These are phyloP conservation scores for Cotesia chilonis DNA, from an alignment of 1,140 invertebrate species.

Conservation along the genomic window DNA sequence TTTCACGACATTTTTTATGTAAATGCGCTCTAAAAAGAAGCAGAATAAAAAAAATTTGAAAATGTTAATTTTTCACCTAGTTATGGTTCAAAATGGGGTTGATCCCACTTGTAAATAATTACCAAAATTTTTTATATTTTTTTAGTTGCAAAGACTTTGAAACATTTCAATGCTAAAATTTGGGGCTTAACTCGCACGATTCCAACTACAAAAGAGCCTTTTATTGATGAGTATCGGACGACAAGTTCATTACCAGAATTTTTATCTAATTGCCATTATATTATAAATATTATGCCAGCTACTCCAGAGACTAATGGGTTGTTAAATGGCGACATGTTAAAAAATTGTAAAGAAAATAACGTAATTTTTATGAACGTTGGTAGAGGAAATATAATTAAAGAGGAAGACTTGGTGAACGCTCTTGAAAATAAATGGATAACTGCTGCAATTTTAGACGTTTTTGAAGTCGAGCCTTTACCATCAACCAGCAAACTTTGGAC, in stretches of 20 bases:
- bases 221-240: constrained; percentile 52
- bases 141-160: constrained; percentile 61
- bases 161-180: constrained; percentile 57
- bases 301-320: constrained; percentile 66
- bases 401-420: constrained; percentile 66
- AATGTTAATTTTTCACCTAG: too few relatives aligned
- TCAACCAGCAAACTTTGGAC: constrained; percentile 66
- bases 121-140: constrained; percentile 23
- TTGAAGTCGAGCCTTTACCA: constrained; percentile 68
- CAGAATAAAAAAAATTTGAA: too few relatives aligned
- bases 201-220: constrained; percentile 46
- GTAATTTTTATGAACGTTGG: constrained; percentile 71
- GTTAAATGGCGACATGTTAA: constrained; percentile 63
- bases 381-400: constrained; percentile 67
- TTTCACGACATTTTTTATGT: too few relatives aligned
- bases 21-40: too few relatives aligned
- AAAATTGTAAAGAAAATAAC: constrained; percentile 57
- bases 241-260: constrained; percentile 58
- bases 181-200: constrained; percentile 53
- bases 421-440: constrained; percentile 68
- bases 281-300: constrained; percentile 68
- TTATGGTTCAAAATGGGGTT: too few relatives aligned
- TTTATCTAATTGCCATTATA: constrained; percentile 67
- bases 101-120: too few relatives aligned
- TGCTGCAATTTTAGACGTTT: constrained; percentile 71